These are phyloP conservation scores for Apotomis capreana DNA, from an alignment of 2,888 invertebrate genomes.

Conservation along the genomic window DNA sequence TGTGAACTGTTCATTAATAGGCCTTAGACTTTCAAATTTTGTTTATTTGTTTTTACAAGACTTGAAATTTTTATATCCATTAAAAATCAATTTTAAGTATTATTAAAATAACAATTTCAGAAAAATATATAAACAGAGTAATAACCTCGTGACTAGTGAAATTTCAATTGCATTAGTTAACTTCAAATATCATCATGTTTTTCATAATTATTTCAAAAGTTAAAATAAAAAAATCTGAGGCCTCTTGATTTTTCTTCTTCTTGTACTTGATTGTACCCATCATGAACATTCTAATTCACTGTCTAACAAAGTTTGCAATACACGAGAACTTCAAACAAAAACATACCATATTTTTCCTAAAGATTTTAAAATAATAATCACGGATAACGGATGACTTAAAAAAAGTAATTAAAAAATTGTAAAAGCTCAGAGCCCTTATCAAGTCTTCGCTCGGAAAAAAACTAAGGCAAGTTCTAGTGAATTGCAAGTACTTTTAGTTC, in stretches of 20 bases:
- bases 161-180: too few relatives aligned
- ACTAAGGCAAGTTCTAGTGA: slow-evolving; percentile 16
- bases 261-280: not conserved
- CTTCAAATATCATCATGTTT: too few relatives aligned
- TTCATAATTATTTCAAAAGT: too few relatives aligned
- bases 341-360: not conserved
- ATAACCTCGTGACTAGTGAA: too few relatives aligned
- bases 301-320: not conserved
- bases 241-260: not conserved
- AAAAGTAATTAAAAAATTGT: not conserved
- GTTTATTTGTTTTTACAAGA: too few relatives aligned
- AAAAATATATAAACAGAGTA: too few relatives aligned
- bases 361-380: too few relatives aligned
- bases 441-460: slow-evolving; percentile 18
- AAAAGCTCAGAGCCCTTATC: not conserved
- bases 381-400: too few relatives aligned
- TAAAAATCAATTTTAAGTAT: too few relatives aligned
- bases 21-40: not conserved
- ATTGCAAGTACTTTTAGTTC: slow-evolving; percentile 27
- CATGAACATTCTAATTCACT: not conserved
- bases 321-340: slow-evolving; percentile 3
- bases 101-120: too few relatives aligned
- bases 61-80: too few relatives aligned
- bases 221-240: too few relatives aligned
- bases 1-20: not conserved